Conservation (phyloP, 2,797 vertebrate species). For the Sebastes taczanowskii region DNA sequence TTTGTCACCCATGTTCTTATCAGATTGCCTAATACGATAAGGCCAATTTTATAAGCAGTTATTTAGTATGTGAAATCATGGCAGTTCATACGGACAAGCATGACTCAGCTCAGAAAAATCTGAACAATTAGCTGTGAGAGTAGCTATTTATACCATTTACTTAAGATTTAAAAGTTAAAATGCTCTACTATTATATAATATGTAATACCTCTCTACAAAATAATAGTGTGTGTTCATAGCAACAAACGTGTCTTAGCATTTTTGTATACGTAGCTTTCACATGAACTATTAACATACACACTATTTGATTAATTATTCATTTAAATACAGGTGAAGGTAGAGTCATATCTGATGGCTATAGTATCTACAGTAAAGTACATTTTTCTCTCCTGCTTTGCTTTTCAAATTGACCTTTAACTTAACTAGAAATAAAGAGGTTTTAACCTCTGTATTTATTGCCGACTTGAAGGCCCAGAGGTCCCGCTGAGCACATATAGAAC, state of each 20-base stretch:
- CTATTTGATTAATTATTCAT: background rate
- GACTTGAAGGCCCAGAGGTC: background rate
- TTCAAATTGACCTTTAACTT: background rate
- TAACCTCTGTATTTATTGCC: slow-evolving; percentile 2
- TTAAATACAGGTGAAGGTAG: background rate
- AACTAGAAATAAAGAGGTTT: background rate
- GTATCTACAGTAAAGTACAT: background rate
- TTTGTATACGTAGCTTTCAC: background rate
- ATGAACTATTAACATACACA: background rate
- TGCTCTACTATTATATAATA: background rate
- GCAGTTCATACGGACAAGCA: background rate
- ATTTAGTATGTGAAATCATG: background rate
- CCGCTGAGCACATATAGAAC: background rate
- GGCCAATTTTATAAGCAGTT: background rate
- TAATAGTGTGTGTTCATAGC: background rate
- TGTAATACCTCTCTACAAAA: background rate
- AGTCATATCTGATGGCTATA: background rate
- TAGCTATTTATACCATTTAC: background rate
- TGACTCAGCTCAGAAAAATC: background rate
- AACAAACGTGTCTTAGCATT: background rate
- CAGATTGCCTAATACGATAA: background rate
- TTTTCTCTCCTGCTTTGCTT: background rate
- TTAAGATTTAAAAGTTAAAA: background rate
- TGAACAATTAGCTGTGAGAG: background rate
- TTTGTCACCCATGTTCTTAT: background rate